Conservation (phyloP, 2,113 vertebrate genomes). For the Aramus guarauna region DNA sequence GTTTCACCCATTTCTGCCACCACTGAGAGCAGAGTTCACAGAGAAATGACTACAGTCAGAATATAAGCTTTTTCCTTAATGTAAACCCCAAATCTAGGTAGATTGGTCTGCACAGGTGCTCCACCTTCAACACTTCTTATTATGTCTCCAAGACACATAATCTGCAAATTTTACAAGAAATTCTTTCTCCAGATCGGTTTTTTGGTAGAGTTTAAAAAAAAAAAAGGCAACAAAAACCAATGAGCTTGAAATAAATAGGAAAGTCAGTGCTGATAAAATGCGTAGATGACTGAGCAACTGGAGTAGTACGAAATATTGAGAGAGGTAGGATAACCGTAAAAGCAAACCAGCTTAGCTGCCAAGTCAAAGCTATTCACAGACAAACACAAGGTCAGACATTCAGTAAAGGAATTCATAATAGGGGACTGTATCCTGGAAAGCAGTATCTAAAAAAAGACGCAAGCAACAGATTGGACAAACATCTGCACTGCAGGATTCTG, state of each 20-base stretch:
- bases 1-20: neutral
- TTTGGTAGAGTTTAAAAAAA: neutral
- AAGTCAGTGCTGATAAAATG: neutral
- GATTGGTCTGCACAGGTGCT: neutral
- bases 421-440: neutral
- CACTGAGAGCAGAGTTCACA: neutral
- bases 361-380: neutral
- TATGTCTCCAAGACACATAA: neutral
- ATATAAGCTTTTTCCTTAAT: neutral
- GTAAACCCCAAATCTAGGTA: neutral
- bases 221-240: neutral
- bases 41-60: neutral
- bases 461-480: neutral
- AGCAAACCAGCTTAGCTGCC: neutral
- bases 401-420: neutral
- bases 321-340: neutral
- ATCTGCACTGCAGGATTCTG: neutral
- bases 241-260: neutral
- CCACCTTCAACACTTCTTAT: neutral
- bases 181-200: neutral
- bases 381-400: neutral
- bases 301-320: neutral
- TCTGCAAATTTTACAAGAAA: neutral
- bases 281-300: neutral
- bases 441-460: neutral